phyloP scores from a whole-genome alignment of 2,888 invertebrate species.

The Baronia brevicornis region DNA sequence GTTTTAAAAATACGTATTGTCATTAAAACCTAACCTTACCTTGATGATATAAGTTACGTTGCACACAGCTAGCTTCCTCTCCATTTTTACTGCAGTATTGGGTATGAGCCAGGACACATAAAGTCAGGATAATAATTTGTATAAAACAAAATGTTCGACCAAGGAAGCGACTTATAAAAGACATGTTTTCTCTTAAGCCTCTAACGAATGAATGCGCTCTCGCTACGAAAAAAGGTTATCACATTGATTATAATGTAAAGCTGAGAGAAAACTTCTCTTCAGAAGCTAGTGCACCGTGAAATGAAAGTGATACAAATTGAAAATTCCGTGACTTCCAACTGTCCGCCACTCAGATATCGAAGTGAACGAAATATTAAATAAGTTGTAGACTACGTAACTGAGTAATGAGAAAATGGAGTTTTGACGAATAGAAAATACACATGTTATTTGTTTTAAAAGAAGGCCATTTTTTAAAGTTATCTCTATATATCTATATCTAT shows the following conservation, averaged over 20 bases:
- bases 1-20: not conserved
- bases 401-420: too few species aligned
- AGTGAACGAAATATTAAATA: too few species aligned
- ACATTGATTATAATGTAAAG: conserved; percentile 47
- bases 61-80: conserved; percentile 17
- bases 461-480: too few species aligned
- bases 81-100: conserved; percentile 38
- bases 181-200: conserved; percentile 45
- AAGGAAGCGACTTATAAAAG: conserved; percentile 35
- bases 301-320: conserved; percentile 44
- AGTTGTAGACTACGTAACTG: too few species aligned
- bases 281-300: conserved; percentile 48
- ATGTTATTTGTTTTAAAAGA: too few species aligned
- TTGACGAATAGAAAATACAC: too few species aligned
- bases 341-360: too few species aligned
- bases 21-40: conserved; percentile 7
- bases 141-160: conserved; percentile 41
- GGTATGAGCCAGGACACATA: too few species aligned
- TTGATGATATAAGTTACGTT: conserved; percentile 9
- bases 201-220: conserved; percentile 36
- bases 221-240: conserved; percentile 28
- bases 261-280: conserved; percentile 40
- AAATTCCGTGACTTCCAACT: conserved; percentile 26
- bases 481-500: too few species aligned
- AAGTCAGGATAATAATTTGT: too few species aligned